Conservation (phyloP, 1,140 invertebrate genomes). For the Leptinotarsa lineolata region DNA sequence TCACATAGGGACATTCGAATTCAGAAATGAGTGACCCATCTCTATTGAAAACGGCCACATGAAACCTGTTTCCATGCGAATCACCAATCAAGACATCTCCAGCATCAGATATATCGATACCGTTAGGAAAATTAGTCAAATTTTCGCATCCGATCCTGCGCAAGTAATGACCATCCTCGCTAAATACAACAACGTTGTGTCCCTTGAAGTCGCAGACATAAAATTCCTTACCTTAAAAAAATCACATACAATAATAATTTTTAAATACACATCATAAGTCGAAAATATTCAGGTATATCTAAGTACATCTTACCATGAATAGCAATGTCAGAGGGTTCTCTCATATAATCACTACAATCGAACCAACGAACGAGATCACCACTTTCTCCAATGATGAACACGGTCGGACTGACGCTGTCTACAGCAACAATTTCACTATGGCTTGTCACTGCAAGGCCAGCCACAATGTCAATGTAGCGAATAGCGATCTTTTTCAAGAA, state of each 20-base stretch:
- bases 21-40: slow-evolving; percentile 87
- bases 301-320: slow-evolving; percentile 72
- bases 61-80: slow-evolving; percentile 96
- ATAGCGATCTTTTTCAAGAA: slow-evolving; percentile 93
- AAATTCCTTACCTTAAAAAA: slow-evolving; percentile 82
- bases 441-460: slow-evolving; percentile 87
- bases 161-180: slow-evolving; percentile 86
- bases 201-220: slow-evolving; percentile 98
- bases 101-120: slow-evolving; percentile 95
- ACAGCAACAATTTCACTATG: slow-evolving; percentile 93
- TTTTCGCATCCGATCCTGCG: slow-evolving; percentile 93
- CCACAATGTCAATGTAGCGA: slow-evolving; percentile 96
- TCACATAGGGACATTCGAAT: slow-evolving; percentile 95
- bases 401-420: slow-evolving; percentile 95
- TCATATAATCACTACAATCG: slow-evolving; percentile 95
- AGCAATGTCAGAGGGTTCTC: slow-evolving; percentile 95
- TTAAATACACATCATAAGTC: too few species aligned
- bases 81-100: slow-evolving; percentile 96
- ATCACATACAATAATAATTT: too few species aligned
- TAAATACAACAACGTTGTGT: slow-evolving; percentile 95
- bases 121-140: slow-evolving; percentile 96
- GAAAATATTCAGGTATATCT: too few species aligned
- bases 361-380: slow-evolving; percentile 93
- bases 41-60: slow-evolving; percentile 90
- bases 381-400: slow-evolving; percentile 90